Evolutionary conservation across 2,797 vertebrate species (phyloP).

Genomic region (Diglossa cyanea): DNA sequence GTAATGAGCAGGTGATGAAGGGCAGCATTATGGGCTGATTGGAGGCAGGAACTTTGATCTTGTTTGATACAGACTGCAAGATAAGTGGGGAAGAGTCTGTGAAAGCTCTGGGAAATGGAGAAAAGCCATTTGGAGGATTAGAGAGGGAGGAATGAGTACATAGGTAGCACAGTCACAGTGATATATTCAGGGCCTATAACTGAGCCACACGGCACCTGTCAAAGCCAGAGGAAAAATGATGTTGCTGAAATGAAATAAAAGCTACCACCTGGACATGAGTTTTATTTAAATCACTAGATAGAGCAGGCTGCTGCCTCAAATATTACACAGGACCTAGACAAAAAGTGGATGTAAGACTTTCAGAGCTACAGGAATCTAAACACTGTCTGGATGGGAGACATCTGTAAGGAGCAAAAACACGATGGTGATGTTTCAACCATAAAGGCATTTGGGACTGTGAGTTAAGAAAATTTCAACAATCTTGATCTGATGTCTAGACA

Average conservation of each 20-base stretch:
- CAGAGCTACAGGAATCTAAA: neutral
- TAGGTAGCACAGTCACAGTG: neutral
- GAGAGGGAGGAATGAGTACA: neutral
- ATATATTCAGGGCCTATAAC: neutral
- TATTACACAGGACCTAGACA: neutral
- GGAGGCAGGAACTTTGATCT: constrained; percentile 28
- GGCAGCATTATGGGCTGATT: neutral
- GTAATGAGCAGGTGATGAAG: constrained; percentile 28
- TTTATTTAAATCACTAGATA: neutral
- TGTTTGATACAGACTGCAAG: neutral
- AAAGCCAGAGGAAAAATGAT: neutral
- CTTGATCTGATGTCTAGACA: constrained; percentile 29
- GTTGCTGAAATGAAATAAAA: neutral
- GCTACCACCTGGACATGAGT: neutral
- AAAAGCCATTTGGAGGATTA: neutral
- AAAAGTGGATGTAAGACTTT: neutral
- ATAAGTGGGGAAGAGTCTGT: neutral
- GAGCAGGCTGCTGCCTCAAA: neutral
- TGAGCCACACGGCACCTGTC: neutral
- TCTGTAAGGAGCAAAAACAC: neutral
- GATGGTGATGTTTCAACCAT: neutral
- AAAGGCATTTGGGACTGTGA: neutral
- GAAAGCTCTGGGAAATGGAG: constrained; percentile 1
- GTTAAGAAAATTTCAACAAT: neutral
- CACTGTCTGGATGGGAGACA: neutral